A percentile compares a stretch with the other conserved stretches of the same genome.
Evolutionary conservation across 2,888 invertebrate genomes (phyloP).

Genomic region (Eupithecia insigniata): DNA sequence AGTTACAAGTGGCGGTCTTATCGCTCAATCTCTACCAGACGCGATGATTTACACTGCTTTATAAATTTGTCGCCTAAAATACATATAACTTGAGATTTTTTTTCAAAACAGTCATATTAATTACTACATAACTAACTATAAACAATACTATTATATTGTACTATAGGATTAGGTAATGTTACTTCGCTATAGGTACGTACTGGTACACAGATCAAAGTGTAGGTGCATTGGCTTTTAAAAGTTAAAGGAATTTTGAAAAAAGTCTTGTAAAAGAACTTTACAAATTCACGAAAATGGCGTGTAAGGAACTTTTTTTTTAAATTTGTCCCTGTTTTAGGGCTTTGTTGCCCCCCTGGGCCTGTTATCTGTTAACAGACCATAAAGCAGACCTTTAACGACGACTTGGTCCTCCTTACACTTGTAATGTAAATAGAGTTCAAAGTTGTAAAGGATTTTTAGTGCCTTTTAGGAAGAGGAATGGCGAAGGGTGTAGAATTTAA

Average conservation of each 20-base stretch:
- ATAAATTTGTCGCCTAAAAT: no score
- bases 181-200: no score
- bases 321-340: conserved; percentile 5
- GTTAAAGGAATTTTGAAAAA: not conserved
- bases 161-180: no score
- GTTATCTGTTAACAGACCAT: conserved; percentile 44
- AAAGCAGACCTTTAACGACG: conserved; percentile 37
- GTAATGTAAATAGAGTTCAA: conserved; percentile 24
- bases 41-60: no score
- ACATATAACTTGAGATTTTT: no score
- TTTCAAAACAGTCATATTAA: no score
- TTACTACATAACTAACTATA: no score
- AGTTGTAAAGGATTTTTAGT: conserved; percentile 21
- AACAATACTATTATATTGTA: no score
- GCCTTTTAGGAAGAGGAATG: conserved; percentile 15
- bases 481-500: conserved; percentile 6
- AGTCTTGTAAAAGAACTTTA: not conserved
- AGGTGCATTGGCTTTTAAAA: not conserved
- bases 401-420: conserved; percentile 30
- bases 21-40: no score
- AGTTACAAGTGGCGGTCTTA: no score
- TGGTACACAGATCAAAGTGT: not conserved
- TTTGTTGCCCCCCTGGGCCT: conserved; percentile 16
- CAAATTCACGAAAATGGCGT: conserved; percentile 6
- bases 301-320: conserved; percentile 3